Percentiles rank a stretch among this genome's conserved stretches.
phyloP scores from a whole-genome alignment of 2,888 invertebrate species.

The Gari tellinella region DNA sequence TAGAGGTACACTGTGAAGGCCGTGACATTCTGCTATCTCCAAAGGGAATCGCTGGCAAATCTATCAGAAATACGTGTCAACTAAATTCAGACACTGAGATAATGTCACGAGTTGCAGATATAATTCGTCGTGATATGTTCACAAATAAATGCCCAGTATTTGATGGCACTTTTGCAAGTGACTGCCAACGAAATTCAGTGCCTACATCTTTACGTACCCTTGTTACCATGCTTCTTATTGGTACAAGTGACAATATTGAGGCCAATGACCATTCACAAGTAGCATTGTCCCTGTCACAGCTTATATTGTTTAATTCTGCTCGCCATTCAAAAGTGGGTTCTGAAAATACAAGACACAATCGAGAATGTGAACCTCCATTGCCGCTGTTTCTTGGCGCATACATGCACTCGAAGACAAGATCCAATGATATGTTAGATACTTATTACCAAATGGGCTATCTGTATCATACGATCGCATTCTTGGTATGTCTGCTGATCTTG shows the following conservation, averaged over 20 bases:
- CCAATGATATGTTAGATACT: slow-evolving; percentile 39
- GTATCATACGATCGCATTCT: slow-evolving; percentile 65
- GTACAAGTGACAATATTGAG: background rate
- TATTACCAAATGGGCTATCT: slow-evolving; percentile 46
- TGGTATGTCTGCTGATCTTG: slow-evolving; percentile 57
- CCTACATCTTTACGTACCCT: slow-evolving; percentile 18
- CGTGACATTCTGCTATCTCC: too few species aligned
- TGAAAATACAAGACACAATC: slow-evolving; percentile 11
- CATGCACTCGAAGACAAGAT: slow-evolving; percentile 59
- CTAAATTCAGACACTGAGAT: background rate
- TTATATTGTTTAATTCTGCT: slow-evolving; percentile 15
- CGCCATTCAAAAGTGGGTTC: background rate
- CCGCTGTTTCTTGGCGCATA: slow-evolving; percentile 49
- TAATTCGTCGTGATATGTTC: too few species aligned
- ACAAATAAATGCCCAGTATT: too few species aligned
- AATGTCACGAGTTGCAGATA: background rate
- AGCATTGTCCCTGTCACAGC: slow-evolving; percentile 22
- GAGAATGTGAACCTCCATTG: slow-evolving; percentile 29
- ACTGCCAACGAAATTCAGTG: background rate
- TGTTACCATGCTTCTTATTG: slow-evolving; percentile 33
- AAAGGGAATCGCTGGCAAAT: too few species aligned
- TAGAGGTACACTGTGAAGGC: background rate
- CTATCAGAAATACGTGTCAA: background rate
- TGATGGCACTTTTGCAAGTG: too few species aligned
- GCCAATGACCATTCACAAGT: background rate